Evolutionary conservation across 1,140 invertebrate genomes (phyloP).

Genomic region (Drosophila sturtevanti): DNA sequence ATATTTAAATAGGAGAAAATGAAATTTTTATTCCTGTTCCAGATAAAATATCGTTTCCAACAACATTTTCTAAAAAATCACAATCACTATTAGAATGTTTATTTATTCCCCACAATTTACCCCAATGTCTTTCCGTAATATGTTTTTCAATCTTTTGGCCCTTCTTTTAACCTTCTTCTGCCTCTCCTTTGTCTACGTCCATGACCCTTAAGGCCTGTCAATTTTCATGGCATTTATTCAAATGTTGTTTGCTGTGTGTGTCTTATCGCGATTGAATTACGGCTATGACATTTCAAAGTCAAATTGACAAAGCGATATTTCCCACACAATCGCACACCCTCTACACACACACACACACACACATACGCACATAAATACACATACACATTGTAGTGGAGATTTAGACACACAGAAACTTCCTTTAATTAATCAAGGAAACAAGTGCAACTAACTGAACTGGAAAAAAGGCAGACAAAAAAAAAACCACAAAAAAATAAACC

Average conservation of each 20-base stretch:
- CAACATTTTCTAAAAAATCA: too few relatives aligned
- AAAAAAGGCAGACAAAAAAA: constrained; percentile 10
- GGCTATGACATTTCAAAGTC: constrained; percentile 71
- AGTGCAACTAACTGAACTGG: constrained; percentile 60
- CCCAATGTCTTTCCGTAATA: too few relatives aligned
- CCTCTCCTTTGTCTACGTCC: background rate
- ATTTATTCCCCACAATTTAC: too few relatives aligned
- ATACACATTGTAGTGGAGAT: background rate
- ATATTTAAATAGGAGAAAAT: too few relatives aligned
- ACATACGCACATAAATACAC: background rate
- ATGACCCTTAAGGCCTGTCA: constrained; percentile 42
- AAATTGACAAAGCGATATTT: constrained; percentile 63
- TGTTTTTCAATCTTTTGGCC: too few relatives aligned
- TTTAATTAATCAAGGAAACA: constrained; percentile 78
- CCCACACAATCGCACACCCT: constrained; percentile 35
- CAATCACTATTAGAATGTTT: too few relatives aligned
- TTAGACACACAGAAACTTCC: constrained; percentile 19
- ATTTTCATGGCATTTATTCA: constrained; percentile 72
- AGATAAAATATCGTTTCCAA: too few relatives aligned
- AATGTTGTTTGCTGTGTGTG: constrained; percentile 65
- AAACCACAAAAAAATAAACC: constrained; percentile 10
- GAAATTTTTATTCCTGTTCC: too few relatives aligned
- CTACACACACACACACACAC: background rate
- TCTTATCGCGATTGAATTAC: constrained; percentile 60
- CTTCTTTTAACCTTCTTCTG: background rate